These are phyloP conservation scores for Pseudorhombus dupliciocellatus DNA, from an alignment of 2,113 vertebrate genomes.

Conservation along the genomic window DNA sequence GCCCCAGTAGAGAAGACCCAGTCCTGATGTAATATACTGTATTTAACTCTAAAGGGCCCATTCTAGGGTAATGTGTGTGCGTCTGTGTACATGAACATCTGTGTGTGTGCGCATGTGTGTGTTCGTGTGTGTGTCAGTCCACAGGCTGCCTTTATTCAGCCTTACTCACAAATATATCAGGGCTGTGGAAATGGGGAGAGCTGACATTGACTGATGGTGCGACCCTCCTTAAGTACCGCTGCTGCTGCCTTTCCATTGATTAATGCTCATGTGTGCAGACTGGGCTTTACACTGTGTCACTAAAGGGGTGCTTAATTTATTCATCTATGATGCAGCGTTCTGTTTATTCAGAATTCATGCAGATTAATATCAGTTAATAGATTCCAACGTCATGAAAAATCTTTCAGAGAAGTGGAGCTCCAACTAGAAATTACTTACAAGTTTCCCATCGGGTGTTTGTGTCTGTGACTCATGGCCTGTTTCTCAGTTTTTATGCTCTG, in stretches of 20 bases:
- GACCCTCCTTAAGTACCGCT: conserved; percentile 13
- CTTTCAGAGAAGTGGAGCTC: neutral
- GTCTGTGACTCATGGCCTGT: neutral
- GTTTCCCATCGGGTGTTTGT: neutral
- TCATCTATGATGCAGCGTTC: neutral
- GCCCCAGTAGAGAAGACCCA: too few relatives aligned
- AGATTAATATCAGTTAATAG: neutral
- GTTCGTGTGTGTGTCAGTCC: neutral
- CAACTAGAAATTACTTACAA: neutral
- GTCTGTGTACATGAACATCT: too few relatives aligned
- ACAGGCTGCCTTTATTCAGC: neutral
- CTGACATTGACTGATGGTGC: conserved; percentile 20
- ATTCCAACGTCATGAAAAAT: neutral
- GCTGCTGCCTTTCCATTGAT: conserved; percentile 22
- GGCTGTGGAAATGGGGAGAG: conserved; percentile 1
- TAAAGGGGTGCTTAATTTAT: conserved; percentile 1
- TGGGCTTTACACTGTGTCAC: neutral
- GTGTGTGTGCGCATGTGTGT: neutral
- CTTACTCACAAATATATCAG: neutral
- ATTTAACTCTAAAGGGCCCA: too few relatives aligned
- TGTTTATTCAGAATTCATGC: conserved; percentile 10
- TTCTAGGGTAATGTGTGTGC: too few relatives aligned
- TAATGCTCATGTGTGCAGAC: conserved; percentile 3
- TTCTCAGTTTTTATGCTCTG: conserved; percentile 2
- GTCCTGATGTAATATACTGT: too few relatives aligned